phyloP scores from a whole-genome alignment of 2,888 invertebrate species.

The Ectobius pallidus region DNA sequence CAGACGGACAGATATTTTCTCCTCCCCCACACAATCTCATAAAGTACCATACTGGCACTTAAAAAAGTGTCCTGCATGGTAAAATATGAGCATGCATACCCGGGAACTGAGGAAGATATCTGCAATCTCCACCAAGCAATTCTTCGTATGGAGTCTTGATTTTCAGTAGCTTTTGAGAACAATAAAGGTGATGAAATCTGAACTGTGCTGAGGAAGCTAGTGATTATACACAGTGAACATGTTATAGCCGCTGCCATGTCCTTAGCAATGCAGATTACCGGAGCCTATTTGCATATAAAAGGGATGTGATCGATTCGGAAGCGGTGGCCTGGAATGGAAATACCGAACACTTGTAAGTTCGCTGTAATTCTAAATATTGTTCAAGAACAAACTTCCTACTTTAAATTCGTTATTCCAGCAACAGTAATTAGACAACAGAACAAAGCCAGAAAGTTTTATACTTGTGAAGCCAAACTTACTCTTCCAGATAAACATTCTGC shows the following conservation, averaged over 20 bases:
- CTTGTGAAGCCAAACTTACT: neutral
- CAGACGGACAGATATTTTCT: too few relatives aligned
- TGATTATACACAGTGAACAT: neutral
- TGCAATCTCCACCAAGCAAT: too few relatives aligned
- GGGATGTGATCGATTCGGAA: neutral
- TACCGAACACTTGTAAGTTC: neutral
- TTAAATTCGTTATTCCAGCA: neutral
- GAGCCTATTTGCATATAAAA: neutral
- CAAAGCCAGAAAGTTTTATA: too few relatives aligned
- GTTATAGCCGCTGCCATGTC: neutral
- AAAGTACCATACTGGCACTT: too few relatives aligned
- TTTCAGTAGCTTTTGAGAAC: too few relatives aligned
- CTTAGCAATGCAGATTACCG: neutral
- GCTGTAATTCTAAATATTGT: too few relatives aligned
- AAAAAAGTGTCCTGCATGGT: too few relatives aligned
- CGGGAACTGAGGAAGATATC: too few relatives aligned
- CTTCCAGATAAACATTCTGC: neutral
- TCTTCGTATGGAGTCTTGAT: too few relatives aligned
- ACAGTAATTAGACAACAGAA: neutral
- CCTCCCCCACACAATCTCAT: too few relatives aligned
- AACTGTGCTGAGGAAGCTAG: neutral
- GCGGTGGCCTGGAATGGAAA: slow-evolving; percentile 4
- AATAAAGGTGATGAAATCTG: neutral
- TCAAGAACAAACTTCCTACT: neutral
- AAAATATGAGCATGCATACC: too few relatives aligned